Conservation (phyloP, 2,797 vertebrate genomes). For the Hippocampus kuda region DNA sequence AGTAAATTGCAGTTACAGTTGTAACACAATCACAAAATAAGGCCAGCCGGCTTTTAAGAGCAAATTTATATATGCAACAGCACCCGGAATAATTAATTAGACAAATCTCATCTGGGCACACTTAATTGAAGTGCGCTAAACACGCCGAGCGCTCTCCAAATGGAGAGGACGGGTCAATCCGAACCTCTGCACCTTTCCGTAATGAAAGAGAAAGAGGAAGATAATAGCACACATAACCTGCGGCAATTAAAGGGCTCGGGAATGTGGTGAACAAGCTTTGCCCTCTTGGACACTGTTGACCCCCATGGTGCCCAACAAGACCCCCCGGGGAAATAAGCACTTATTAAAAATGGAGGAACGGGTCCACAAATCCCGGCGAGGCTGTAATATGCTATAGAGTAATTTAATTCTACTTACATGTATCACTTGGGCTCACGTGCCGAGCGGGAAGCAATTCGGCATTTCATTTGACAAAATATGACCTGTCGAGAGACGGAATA, state of each 20-base stretch:
- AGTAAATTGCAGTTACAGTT: slow-evolving; percentile 67
- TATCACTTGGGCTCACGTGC: slow-evolving; percentile 62
- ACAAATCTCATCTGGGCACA: slow-evolving; percentile 63
- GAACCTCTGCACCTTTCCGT: slow-evolving; percentile 63
- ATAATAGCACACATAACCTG: slow-evolving; percentile 72
- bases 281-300: slow-evolving; percentile 71
- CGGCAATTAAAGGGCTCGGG: slow-evolving; percentile 69
- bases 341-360: slow-evolving; percentile 72
- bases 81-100: slow-evolving; percentile 61
- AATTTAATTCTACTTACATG: slow-evolving; percentile 73
- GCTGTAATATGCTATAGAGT: slow-evolving; percentile 70
- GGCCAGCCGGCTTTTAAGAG: slow-evolving; percentile 34
- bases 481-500: slow-evolving; percentile 69
- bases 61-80: slow-evolving; percentile 40
- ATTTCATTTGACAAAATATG: slow-evolving; percentile 72
- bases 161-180: slow-evolving; percentile 68
- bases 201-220: slow-evolving; percentile 71
- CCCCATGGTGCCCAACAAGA: slow-evolving; percentile 63
- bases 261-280: slow-evolving; percentile 73
- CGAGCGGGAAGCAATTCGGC: slow-evolving; percentile 64
- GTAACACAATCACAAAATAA: slow-evolving; percentile 70
- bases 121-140: slow-evolving; percentile 68
- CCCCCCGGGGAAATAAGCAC: slow-evolving; percentile 67
- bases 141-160: slow-evolving; percentile 61
- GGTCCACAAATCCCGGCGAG: slow-evolving; percentile 61